A percentile compares a stretch with the other conserved stretches of the same genome.
Conservation (phyloP, 1,140 invertebrate species). For the Drosophila pectinifera region DNA sequence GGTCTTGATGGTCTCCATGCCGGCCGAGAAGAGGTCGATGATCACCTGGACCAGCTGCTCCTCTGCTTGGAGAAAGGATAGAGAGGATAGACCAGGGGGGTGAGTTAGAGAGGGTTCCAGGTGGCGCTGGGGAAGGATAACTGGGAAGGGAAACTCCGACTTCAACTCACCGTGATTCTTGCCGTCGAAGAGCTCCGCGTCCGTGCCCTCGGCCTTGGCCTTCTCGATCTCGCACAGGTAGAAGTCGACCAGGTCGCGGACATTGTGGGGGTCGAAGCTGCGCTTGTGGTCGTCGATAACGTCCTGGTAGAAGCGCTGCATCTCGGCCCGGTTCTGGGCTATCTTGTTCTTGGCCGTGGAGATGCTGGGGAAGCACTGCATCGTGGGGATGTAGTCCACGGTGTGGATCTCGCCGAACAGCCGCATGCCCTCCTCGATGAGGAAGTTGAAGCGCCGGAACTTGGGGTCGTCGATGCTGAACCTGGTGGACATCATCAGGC, state of each 20-base stretch:
- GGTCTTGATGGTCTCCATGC: conserved; percentile 97
- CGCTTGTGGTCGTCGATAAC: conserved; percentile 92
- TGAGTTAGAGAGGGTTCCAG: not conserved
- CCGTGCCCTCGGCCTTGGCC: conserved; percentile 90
- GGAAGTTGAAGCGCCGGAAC: conserved; percentile 91
- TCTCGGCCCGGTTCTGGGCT: conserved; percentile 92
- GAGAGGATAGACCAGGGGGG: not conserved
- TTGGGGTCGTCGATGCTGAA: conserved; percentile 91
- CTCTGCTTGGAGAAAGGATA: conserved; percentile 86
- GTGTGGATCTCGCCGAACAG: conserved; percentile 93
- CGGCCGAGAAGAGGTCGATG: conserved; percentile 95
- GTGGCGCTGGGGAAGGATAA: not conserved
- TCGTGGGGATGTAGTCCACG: conserved; percentile 87
- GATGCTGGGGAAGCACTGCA: conserved; percentile 91
- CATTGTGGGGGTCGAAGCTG: conserved; percentile 90
- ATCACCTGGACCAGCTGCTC: conserved; percentile 95
- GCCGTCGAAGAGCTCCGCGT: conserved; percentile 91
- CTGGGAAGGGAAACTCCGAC: not conserved
- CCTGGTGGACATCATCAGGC: conserved; percentile 94
- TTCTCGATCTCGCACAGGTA: conserved; percentile 94
- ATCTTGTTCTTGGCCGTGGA: conserved; percentile 91
- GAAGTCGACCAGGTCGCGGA: conserved; percentile 94
- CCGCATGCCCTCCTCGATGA: conserved; percentile 95
- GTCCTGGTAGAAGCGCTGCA: conserved; percentile 93
- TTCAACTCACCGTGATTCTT: conserved; percentile 86